Evolutionary conservation across 1,140 invertebrate species (phyloP).

Genomic region (Phocides pigmalion): DNA sequence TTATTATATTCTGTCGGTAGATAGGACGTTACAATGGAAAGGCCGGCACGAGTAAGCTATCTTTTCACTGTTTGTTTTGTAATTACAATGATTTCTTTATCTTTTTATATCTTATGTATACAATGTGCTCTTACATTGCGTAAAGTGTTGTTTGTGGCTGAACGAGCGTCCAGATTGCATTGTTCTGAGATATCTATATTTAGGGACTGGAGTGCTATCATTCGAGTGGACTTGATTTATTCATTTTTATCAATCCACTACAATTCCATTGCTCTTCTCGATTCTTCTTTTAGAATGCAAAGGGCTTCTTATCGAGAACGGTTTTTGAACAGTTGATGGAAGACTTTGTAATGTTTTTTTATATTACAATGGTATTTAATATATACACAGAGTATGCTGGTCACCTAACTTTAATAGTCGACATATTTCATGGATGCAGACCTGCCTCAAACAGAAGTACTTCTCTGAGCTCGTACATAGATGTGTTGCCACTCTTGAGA

Average conservation of each 20-base stretch:
- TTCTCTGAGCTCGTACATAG: too few species aligned
- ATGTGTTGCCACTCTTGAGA: too few species aligned
- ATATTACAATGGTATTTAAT: too few species aligned
- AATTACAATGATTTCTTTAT: slow-evolving; percentile 3
- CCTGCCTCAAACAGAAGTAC: too few species aligned
- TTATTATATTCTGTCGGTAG: background rate
- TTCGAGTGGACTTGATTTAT: background rate
- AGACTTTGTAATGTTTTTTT: too few species aligned
- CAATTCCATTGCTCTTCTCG: too few species aligned
- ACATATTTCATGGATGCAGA: too few species aligned
- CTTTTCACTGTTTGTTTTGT: slow-evolving; percentile 2
- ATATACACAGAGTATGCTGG: too few species aligned
- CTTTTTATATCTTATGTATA: background rate
- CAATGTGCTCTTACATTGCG: background rate
- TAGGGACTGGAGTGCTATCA: background rate
- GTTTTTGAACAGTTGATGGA: too few species aligned
- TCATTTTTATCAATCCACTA: background rate
- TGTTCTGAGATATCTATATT: background rate
- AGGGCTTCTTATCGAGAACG: too few species aligned
- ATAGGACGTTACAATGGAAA: background rate
- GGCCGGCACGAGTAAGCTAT: slow-evolving; percentile 7
- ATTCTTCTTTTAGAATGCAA: too few species aligned
- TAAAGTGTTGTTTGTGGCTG: background rate
- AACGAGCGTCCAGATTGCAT: background rate
- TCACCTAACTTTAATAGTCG: too few species aligned